Evolutionary conservation across 2,113 vertebrate genomes (phyloP), one percentile per base, ranked within the genome.

Genomic region (Scophthalmus maximus): DNA sequence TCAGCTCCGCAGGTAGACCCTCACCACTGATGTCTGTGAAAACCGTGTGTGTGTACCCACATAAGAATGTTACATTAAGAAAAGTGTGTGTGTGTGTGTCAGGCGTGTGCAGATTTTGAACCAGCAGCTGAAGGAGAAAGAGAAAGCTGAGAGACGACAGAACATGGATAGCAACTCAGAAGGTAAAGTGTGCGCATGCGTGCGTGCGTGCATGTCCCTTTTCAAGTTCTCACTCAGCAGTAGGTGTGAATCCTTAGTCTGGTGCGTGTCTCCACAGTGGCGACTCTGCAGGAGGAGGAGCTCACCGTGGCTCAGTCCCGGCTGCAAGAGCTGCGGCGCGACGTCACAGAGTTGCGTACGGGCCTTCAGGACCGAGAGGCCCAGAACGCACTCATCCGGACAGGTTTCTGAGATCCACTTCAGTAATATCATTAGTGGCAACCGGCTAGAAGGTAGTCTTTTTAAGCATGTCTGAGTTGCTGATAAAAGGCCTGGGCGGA

Each of bases 91-190:
- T 64, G 20, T 55, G 15, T 79, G 67, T 73, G 46, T 47, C 74
- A 98, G 96, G 78, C 92, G 86, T 64, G 74, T 96, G 63, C 92
- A 89, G 87, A 93, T 92, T 76, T 71, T 96, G 84, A 95, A 95
- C 72, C 95, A 96, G 74, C 94, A 94, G 90, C 86, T 96, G 5
- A 58, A 81, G 74, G 93, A 96, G 61, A 91, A 64, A 65, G 94
- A 94, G 86, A 88, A 88, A 80, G 85, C 60, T 38, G 91, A 92
- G 81, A 91, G 87, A 51, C 80, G 69, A 62, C 77, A 81, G 52
- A 81, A 79, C 82, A 82, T 70, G 53, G 68, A 88, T 36, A 90
- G 73, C 63, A 91, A 52, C 76, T 91, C 93, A 68, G 93, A 96
- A 90, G 85, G 97, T 97, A 92, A 87, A 30, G 29, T 20, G 18